Evolutionary conservation across 2,113 vertebrate genomes (phyloP), one percentile per base, ranked within the genome.

Genomic region (Leucopsar rothschildi): DNA sequence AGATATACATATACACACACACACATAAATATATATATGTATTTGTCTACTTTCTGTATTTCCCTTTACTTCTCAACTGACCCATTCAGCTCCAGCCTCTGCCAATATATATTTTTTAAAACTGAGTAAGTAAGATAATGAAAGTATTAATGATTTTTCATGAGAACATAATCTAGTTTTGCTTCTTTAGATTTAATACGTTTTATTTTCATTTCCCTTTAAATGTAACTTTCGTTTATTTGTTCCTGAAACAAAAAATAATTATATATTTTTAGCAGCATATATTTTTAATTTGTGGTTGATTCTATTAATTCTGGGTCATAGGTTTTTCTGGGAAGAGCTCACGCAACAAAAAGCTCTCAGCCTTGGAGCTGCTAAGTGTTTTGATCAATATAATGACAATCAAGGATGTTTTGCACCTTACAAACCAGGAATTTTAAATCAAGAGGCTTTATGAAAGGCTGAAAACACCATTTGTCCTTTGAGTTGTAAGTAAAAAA

Each of bases 331-430:
- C 75, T 78, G 5, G 70, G 82, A 85, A 95, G 63, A 77, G 66
- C 70, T 66, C 57, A 91, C 1, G 0, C 73, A 88, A 80, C 59
- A 70, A 88, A 82, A 95, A 92, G 21, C 75, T 89, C 66, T 88
- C 71, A 76, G 76, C 60, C 71, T 65, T 72, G 73, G 44, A 95
- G 63, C 42, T 95, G 73, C 63, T 92, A 69, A 95, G 84, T 82
- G 87, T 66, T 90, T 82, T 85, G 63, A 96, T 96, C 93, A 91
- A 87, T 27, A 90, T 45, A 80, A 87, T 88, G 84, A 87, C 85
- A 87, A 64, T 88, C 66, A 82, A 90, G 71, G 84, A 86, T 89
- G 45, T 80, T 76, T 90, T 76, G 82, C 82, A 91, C 68, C 90
- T 90, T 86, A 66, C 64, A 88, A 85, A 94, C 27, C 42, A 81